These are phyloP conservation scores for Corythornis leucogaster DNA, from an alignment of 2,797 vertebrate species.

Conservation along the genomic window DNA sequence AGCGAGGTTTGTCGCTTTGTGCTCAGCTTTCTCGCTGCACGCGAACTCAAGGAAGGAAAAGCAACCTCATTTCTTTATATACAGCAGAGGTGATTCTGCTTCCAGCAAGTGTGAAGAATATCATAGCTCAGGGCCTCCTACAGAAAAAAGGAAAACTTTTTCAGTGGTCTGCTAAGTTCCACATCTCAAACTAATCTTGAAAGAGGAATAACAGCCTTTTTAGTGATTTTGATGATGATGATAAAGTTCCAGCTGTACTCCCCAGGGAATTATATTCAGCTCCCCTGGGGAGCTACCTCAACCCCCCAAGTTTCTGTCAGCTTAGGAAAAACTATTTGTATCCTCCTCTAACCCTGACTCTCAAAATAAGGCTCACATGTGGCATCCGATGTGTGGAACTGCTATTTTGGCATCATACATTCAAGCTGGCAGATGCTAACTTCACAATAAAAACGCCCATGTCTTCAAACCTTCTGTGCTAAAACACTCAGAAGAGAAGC, in stretches of 20 bases:
- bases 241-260: neutral
- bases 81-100: neutral
- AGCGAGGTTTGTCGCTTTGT: no score
- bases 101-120: neutral
- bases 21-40: no score
- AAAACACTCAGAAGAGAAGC: neutral
- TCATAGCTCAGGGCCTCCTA: neutral
- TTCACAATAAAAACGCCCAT: neutral
- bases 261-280: neutral
- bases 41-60: neutral
- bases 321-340: neutral
- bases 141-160: neutral
- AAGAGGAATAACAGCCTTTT: neutral
- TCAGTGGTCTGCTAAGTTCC: neutral
- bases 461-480: neutral
- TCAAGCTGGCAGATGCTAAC: neutral
- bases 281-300: neutral
- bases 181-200: neutral
- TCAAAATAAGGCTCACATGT: neutral
- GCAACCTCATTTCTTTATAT: neutral
- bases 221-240: neutral
- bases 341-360: neutral
- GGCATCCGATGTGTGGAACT: neutral
- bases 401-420: neutral
- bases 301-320: neutral